Base-by-base conservation (phyloP, 2,797 vertebrate genomes). In the Xenentodon cancila region DNA sequence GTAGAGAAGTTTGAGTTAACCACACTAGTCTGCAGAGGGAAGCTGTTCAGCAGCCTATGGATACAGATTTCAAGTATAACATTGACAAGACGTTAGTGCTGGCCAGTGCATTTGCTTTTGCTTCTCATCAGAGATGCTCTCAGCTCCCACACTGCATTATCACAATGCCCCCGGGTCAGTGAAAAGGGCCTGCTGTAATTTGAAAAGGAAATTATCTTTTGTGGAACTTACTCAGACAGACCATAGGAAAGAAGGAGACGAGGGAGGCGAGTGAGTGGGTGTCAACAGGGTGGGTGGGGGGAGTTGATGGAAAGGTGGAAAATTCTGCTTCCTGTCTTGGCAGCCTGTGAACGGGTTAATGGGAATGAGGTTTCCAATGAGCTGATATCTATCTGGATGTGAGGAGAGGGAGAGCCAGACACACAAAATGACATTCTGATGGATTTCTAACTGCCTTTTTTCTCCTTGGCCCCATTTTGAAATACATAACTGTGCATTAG, bases 141-240 rank as follows among this genome's bases (percentile, higher is more conserved):
- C 81, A 34, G 64, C 85, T 91, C 88, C 84, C 82, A 79, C 78
- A 83, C 80, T 85, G 85, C 84, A 91, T 92, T 88, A 89, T 90
- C 90, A 79, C 89, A 86, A 84, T 79, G 89, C 82, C 88, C 88
- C 52, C 55, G 81, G 92, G 92, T 93, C 92, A 92, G 76, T 61
- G 71, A 80, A 88, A 13, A 72, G 75, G 87, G 83, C 84, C 87
- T 21, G 70, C 77, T 87, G 89, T 89, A 91, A 93, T 94, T 90
- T 92, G 89, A 91, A 93, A 91, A 92, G 89, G 92, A 93, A 93
- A 94, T 93, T 73, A 93, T 92, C 88, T 93, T 92, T 90, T 86
- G 88, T 89, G 82, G 76, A 87, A 87, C 80, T 89, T 87, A 78
- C 85, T 74, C 45, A 47, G 84, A 88, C 82, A 69, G 84, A 89